phyloP scores from a whole-genome alignment of 2,113 vertebrate species.

The Sula dactylatra region DNA sequence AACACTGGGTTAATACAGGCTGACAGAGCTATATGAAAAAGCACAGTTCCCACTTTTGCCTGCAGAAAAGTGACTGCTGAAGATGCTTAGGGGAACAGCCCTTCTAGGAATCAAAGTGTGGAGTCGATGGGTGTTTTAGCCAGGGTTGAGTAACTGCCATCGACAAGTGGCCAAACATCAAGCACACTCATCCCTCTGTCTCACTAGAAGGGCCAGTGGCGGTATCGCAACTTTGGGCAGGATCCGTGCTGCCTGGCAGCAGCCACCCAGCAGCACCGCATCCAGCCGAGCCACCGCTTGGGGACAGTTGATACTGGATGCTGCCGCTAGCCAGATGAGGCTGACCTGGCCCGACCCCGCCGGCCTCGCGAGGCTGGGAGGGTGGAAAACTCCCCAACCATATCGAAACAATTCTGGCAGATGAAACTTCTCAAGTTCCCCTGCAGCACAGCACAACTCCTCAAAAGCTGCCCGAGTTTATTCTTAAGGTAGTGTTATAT shows the following conservation, averaged over 20 bases:
- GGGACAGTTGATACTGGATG: not conserved
- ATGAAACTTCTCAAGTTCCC: not conserved
- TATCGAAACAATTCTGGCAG: not conserved
- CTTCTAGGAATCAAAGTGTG: not conserved
- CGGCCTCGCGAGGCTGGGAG: not conserved
- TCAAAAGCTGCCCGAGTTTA: not conserved
- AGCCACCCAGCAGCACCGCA: not conserved
- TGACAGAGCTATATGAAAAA: not conserved
- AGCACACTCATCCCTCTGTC: not conserved
- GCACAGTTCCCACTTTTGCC: not conserved
- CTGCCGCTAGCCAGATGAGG: not conserved
- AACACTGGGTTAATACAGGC: not conserved
- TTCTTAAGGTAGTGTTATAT: not conserved
- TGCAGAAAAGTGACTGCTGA: not conserved
- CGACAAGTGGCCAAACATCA: not conserved
- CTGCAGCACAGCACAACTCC: not conserved
- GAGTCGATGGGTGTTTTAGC: not conserved
- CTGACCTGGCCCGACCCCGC: not conserved
- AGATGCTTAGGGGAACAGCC: not conserved
- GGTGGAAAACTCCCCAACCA: not conserved
- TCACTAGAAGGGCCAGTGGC: fast-evolving
- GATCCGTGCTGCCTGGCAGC: not conserved
- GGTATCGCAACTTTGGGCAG: not conserved
- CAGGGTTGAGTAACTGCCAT: not conserved
- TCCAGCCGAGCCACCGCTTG: not conserved